Conservation (phyloP, 2,113 vertebrate species). For the Geococcyx californianus region DNA sequence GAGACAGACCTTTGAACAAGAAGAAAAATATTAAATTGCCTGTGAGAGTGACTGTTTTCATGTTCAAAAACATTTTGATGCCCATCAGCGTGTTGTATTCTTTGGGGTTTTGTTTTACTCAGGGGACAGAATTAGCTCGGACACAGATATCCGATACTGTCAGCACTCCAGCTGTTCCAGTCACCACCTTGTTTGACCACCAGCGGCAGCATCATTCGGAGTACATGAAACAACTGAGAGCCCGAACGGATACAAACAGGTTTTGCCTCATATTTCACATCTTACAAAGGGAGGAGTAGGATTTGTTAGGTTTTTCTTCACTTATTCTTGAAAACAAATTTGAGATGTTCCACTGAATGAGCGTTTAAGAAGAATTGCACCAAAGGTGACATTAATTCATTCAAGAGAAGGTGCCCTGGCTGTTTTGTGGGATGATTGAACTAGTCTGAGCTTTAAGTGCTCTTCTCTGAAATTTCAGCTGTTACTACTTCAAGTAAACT, state of each 20-base stretch:
- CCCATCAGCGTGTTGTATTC: background rate
- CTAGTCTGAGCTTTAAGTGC: background rate
- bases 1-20: background rate
- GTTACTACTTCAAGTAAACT: background rate
- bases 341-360: background rate
- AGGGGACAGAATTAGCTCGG: constrained; percentile 87
- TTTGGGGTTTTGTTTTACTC: background rate
- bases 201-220: constrained; percentile 70
- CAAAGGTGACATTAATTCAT: background rate
- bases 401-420: background rate
- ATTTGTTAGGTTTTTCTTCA: background rate
- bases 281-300: background rate
- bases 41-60: background rate
- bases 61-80: background rate
- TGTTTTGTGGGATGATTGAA: background rate
- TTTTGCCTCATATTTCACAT: constrained; percentile 30
- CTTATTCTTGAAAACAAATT: background rate
- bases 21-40: background rate
- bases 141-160: constrained; percentile 74
- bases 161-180: constrained; percentile 62
- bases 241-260: constrained; percentile 79
- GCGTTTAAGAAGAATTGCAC: background rate
- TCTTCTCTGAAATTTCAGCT: background rate
- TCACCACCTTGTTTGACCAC: constrained; percentile 71
- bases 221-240: constrained; percentile 69